Evolutionary conservation across 2,113 vertebrate species (phyloP), one percentile per base, ranked within the genome.

Genomic region (Copsychus sechellarum): DNA sequence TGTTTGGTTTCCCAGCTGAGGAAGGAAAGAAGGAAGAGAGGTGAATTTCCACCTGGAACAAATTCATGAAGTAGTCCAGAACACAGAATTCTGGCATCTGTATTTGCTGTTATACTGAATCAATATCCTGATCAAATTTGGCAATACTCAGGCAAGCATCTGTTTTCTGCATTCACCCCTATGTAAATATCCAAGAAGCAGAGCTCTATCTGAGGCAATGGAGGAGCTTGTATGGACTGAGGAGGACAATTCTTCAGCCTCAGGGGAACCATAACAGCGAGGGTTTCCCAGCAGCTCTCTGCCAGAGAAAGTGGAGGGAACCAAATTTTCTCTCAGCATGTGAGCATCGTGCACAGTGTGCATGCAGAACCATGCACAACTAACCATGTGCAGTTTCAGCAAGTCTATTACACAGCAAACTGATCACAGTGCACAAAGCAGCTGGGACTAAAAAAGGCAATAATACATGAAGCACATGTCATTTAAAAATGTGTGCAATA

Each of bases 1-100:
- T 51, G 88, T 72, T 96, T 80, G 71, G 62, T 83, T 92, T 93
- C 85, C 67, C 71, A 88, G 42, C 57, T 0, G 1, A 88, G 62
- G 62, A 79, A 80, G 54, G 45, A 53, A 22, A 85, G 64, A 57
- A 87, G 58, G 81, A 94, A 94, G 53, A 92, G 64, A 66, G 70
- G 88, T 92, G 58, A 92, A 86, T 80, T 96, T 94, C 79, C 71
- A 95, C 92, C 50, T 93, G 79, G 85, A 96, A 87, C 71, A 92
- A 92, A 96, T 83, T 77, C 79, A 88, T 90, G 80, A 92, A 73
- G 33, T 11, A 83, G 48, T 73, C 70, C 50, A 88, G 74, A 86
- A 71, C 45, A 29, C 62, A 80, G 86, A 80, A 81, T 42, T 70
- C 64, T 90, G 85, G 79, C 92, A 94, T 76, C 62, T 90, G 61